phyloP scores from a whole-genome alignment of 2,888 invertebrate species.

The Drosophila limbata region DNA sequence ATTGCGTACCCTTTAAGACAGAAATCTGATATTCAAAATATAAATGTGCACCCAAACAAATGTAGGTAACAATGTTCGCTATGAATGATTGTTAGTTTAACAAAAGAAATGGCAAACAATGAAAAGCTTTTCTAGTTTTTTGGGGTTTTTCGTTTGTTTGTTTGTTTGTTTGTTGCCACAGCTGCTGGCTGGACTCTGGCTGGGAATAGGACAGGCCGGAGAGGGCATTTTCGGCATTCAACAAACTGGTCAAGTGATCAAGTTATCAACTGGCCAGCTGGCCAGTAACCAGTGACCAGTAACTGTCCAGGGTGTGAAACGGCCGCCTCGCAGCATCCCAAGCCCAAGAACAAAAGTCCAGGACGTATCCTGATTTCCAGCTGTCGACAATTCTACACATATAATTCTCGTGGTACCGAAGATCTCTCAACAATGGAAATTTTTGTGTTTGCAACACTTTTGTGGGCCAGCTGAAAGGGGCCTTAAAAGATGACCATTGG shows the following conservation, averaged over 20 bases:
- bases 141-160: background rate
- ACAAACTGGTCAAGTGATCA: slow-evolving; percentile 28
- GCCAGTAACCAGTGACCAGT: slow-evolving; percentile 10
- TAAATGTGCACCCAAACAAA: background rate
- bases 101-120: slow-evolving; percentile 59
- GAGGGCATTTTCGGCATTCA: slow-evolving; percentile 2
- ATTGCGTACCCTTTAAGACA: background rate
- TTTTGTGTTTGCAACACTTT: slow-evolving; percentile 7
- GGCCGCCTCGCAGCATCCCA: slow-evolving; percentile 65
- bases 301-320: slow-evolving; percentile 60
- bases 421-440: slow-evolving; percentile 51
- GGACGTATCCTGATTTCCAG: slow-evolving; percentile 28
- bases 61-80: slow-evolving; percentile 6
- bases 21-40: background rate
- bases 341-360: background rate
- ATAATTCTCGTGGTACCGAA: background rate
- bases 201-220: slow-evolving; percentile 33
- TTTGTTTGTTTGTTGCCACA: slow-evolving; percentile 23
- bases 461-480: slow-evolving; percentile 30
- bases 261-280: slow-evolving; percentile 54
- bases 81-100: slow-evolving; percentile 25
- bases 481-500: slow-evolving; percentile 17
- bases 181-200: slow-evolving; percentile 23
- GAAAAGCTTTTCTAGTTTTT: slow-evolving; percentile 68
- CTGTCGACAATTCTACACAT: slow-evolving; percentile 17